Conservation (phyloP, 2,113 vertebrate genomes). For the Tursiops truncatus region DNA sequence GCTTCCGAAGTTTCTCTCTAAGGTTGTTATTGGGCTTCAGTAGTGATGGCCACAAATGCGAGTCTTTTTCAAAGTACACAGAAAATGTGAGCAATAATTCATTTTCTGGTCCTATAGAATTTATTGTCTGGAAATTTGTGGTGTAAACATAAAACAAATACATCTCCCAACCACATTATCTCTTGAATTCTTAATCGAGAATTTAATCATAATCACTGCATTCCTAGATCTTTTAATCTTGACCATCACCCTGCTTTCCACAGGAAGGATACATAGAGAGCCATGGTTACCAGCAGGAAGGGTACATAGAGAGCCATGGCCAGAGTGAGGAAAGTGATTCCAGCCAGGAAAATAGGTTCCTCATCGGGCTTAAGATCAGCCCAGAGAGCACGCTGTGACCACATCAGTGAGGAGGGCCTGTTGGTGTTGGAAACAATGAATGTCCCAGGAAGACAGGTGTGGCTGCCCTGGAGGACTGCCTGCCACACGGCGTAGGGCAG, state of each 20-base stretch:
- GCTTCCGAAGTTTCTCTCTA: not conserved
- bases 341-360: not conserved
- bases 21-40: not conserved
- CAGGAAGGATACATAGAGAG: not conserved
- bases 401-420: not conserved
- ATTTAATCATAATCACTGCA: not conserved
- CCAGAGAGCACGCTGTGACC: not conserved
- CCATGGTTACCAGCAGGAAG: not conserved
- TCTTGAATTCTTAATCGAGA: not conserved
- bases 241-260: not conserved
- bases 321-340: not conserved
- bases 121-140: not conserved
- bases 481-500: not conserved
- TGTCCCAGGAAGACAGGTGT: not conserved
- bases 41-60: not conserved
- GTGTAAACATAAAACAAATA: not conserved
- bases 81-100: not conserved
- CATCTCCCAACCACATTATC: not conserved
- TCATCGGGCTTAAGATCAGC: not conserved
- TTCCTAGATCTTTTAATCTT: not conserved
- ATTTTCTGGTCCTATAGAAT: not conserved
- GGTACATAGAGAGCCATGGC: no score
- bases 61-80: not conserved
- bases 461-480: not conserved
- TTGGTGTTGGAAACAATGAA: not conserved